phyloP scores from a whole-genome alignment of 2,888 invertebrate species.

The Ernsta delagoae region DNA sequence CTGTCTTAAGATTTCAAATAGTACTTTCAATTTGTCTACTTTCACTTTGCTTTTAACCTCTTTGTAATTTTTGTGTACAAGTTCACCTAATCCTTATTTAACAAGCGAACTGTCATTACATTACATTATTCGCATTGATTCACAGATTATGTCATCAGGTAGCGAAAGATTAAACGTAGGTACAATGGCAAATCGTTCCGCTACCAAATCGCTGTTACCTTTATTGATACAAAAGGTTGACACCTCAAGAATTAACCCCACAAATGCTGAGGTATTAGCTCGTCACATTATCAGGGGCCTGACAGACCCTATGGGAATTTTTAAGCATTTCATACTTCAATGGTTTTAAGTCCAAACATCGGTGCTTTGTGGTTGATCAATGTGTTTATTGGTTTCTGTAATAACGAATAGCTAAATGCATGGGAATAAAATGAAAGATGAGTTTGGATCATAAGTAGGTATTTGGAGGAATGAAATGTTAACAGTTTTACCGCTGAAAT shows the following conservation, averaged over 20 bases:
- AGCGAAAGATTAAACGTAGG: conserved; percentile 53
- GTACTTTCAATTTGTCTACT: too few species aligned
- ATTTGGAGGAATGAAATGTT: too few species aligned
- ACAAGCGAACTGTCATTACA: conserved; percentile 33
- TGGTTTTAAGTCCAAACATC: conserved; percentile 68
- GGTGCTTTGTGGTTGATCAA: conserved; percentile 57
- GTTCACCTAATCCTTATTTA: conserved; percentile 21
- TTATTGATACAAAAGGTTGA: conserved; percentile 56
- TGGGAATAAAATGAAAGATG: conserved; percentile 20
- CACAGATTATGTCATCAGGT: conserved; percentile 50
- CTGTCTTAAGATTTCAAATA: too few species aligned
- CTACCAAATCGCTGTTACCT: conserved; percentile 61
- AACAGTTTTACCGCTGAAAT: too few species aligned
- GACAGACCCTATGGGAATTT: conserved; percentile 69
- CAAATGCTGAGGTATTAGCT: conserved; percentile 55
- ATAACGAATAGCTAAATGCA: conserved; percentile 26
- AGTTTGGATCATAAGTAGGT: background rate
- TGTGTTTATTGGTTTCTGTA: conserved; percentile 48
- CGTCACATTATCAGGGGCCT: conserved; percentile 45
- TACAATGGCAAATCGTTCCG: conserved; percentile 47
- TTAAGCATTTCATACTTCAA: conserved; percentile 70
- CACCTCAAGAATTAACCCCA: conserved; percentile 67
- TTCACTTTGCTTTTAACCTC: too few species aligned
- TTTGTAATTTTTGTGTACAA: background rate
- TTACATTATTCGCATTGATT: conserved; percentile 33